Evolutionary conservation across 1,140 invertebrate species (phyloP).

Genomic region (Drosophila nasuta): DNA sequence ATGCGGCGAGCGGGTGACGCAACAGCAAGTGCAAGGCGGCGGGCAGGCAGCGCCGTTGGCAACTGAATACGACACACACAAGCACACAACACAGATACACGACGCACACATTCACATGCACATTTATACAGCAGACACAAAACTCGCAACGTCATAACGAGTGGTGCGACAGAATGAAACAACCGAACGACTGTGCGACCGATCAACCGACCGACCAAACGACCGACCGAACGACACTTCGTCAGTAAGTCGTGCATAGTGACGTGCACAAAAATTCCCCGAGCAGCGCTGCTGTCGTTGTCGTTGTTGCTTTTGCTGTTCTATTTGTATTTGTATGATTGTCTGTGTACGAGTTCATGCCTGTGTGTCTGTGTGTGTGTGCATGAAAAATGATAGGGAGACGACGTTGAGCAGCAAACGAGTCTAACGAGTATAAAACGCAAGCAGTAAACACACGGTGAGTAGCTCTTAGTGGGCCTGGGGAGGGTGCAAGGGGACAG

Average conservation of each 20-base stretch:
- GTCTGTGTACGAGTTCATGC: not conserved
- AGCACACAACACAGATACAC: not conserved
- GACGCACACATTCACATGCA: constrained; percentile 8
- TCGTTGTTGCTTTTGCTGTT: constrained; percentile 4
- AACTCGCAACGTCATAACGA: constrained; percentile 81
- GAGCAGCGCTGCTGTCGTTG: constrained; percentile 19
- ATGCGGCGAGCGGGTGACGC: constrained; percentile 73
- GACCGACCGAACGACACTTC: constrained; percentile 20
- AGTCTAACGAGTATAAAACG: constrained; percentile 73
- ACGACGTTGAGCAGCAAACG: constrained; percentile 55
- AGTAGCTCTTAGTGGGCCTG: not conserved
- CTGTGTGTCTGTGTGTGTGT: constrained; percentile 31
- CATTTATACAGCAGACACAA: constrained; percentile 58
- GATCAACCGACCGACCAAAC: constrained; percentile 16
- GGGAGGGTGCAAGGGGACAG: constrained; percentile 5
- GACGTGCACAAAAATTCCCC: constrained; percentile 72
- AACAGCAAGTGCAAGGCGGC: constrained; percentile 77
- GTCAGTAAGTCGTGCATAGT: constrained; percentile 52
- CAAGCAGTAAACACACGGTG: constrained; percentile 57
- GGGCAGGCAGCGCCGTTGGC: constrained; percentile 68
- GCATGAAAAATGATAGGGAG: constrained; percentile 76
- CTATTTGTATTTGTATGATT: constrained; percentile 26
- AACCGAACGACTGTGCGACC: constrained; percentile 27
- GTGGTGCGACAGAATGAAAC: constrained; percentile 63
- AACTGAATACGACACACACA: constrained; percentile 62